phyloP scores from a whole-genome alignment of 2,113 vertebrate species.

The Nansenia antarctica region DNA sequence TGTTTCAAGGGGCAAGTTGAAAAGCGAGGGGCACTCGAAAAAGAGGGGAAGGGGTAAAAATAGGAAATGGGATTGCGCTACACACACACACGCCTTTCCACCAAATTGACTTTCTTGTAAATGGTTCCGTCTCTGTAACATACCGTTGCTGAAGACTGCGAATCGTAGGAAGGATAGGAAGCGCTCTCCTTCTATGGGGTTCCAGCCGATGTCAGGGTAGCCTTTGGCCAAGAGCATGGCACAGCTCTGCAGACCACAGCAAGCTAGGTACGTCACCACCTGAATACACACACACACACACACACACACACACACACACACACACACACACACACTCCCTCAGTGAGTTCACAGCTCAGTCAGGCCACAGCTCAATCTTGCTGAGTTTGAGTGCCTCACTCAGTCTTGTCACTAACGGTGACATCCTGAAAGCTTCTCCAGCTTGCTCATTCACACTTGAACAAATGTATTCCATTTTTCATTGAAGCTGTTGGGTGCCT shows the following conservation, averaged over 20 bases:
- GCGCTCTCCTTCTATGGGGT: constrained; percentile 96
- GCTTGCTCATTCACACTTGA: constrained; percentile 12
- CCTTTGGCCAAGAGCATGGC: constrained; percentile 90
- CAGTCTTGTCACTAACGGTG: constrained; percentile 25
- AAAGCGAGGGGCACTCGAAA: too few relatives aligned
- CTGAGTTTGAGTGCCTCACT: constrained; percentile 11
- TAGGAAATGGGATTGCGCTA: too few relatives aligned
- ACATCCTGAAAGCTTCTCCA: constrained; percentile 24
- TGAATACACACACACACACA: constrained; percentile 59
- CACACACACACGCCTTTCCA: too few relatives aligned
- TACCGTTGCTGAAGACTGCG: constrained; percentile 95
- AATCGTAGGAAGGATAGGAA: constrained; percentile 96
- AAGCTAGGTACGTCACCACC: constrained; percentile 96
- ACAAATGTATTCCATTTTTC: constrained; percentile 18
- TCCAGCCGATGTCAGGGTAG: constrained; percentile 96
- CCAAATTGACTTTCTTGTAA: too few relatives aligned
- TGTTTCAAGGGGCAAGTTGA: too few relatives aligned
- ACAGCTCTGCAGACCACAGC: constrained; percentile 94
- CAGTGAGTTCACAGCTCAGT: background rate
- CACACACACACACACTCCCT: background rate
- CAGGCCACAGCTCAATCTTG: constrained; percentile 23
- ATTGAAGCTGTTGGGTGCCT: background rate
- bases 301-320: constrained; percentile 6
- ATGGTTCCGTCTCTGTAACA: background rate
- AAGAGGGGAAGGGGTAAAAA: too few relatives aligned